A percentile compares a stretch with the other conserved stretches of the same genome.
phyloP scores from a whole-genome alignment of 2,797 vertebrate genomes.

The Chlorospingus semifuscus region DNA sequence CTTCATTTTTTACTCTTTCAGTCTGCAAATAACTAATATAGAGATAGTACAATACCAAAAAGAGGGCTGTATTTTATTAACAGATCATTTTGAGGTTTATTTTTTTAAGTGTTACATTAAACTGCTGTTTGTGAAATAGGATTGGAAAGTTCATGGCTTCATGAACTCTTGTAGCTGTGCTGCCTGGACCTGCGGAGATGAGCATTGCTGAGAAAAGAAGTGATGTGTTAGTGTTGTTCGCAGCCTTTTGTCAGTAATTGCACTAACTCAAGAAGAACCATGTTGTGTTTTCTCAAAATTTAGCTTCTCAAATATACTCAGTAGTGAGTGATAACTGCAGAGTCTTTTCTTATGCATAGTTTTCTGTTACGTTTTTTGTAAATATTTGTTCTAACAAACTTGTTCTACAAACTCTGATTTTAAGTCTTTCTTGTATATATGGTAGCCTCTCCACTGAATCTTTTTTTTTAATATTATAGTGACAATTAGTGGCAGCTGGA shows the following conservation, averaged over 20 bases:
- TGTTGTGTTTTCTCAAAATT: background rate
- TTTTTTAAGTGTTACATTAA: background rate
- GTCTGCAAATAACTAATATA: background rate
- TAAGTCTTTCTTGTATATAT: background rate
- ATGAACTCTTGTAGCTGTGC: background rate
- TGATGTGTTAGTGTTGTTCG: background rate
- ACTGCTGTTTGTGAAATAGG: background rate
- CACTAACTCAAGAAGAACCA: background rate
- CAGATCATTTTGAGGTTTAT: background rate
- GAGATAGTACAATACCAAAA: background rate
- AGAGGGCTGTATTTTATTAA: background rate
- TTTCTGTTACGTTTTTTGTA: background rate
- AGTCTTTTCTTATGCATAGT: background rate
- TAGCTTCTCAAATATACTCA: background rate
- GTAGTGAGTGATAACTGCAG: background rate
- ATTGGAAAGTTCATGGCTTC: background rate
- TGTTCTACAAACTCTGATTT: background rate
- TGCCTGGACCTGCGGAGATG: background rate
- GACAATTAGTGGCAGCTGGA: background rate
- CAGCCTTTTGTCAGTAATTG: background rate
- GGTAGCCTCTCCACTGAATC: background rate
- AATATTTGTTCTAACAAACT: background rate
- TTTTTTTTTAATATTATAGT: background rate
- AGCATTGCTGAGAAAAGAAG: background rate
- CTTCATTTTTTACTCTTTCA: background rate